Evolutionary conservation across 2,888 invertebrate genomes (phyloP), one percentile per base, ranked within the genome.

Genomic region (Tetranychus truncatus): DNA sequence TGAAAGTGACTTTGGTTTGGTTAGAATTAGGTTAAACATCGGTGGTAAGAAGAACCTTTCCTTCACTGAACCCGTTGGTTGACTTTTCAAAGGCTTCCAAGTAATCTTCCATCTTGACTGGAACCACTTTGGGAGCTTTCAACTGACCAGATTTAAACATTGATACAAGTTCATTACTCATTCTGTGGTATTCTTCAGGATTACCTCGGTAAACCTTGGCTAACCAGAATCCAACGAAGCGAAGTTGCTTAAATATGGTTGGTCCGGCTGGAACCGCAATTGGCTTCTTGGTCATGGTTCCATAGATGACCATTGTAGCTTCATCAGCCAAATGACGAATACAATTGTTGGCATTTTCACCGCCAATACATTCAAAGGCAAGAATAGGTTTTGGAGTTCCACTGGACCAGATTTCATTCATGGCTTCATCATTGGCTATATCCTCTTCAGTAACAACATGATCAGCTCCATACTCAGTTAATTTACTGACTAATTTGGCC

Each of bases 321-420:
- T 87, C 85, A 66, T 87, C 84, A 6, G 86, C 87, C 74, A 99
- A 84, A 79, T 91, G 77, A 34, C 89, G 86, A 75, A 92, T 82
- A 79, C 96, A 84, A 80, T 94, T 90, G 67, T 91, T 87, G 67
- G 92, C 90, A 83, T 88, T 91, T 82, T 90, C 89, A 2, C 97
- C 97, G 6, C 96, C 94, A 71, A 99, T 89, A 82, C 96, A 95
- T 83, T 99, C 97, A 8, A 99, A 84, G 0, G 90, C 97, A 75
- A 99, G 84, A 80, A 87, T 87, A 20, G 96, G 94, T 80, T 86
- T 86, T 11, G 81, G 80, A 67, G 79, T 76, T 55, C 55, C 55
- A 5, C 74, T 45, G 45, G 80, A 80, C 69, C 82, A 78, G 1
- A 83, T 77, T 9, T 81, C 79, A 76, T 80, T 81, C 81, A 82